Evolutionary conservation across 2,797 vertebrate genomes (phyloP).

Genomic region (Echeneis naucrates): DNA sequence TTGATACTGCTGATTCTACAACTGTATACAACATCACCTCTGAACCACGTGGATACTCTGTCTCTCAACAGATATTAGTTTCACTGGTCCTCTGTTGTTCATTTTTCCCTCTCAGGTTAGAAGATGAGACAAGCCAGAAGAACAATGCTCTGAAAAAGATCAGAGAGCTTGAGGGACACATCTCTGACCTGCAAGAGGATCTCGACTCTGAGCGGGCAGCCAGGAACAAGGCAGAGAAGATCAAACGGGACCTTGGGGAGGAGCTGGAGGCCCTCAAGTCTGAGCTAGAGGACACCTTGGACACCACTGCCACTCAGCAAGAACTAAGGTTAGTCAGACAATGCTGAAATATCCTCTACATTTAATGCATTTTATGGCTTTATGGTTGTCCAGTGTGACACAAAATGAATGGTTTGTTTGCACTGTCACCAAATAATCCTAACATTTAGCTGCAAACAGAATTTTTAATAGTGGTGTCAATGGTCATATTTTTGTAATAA

Average conservation of each 20-base stretch:
- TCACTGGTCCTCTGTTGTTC: not conserved
- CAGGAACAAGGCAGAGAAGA: constrained; percentile 95
- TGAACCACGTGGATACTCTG: not conserved
- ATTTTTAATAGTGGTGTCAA: not conserved
- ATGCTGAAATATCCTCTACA: not conserved
- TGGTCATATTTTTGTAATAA: not conserved
- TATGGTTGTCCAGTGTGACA: not conserved
- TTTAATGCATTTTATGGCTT: not conserved
- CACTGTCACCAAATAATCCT: not conserved
- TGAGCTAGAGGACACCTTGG: constrained; percentile 95
- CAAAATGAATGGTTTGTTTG: not conserved
- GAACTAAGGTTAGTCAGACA: constrained; percentile 89
- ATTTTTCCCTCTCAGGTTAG: constrained; percentile 83
- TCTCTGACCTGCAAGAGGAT: constrained; percentile 96
- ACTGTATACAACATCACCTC: not conserved
- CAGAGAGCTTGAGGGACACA: constrained; percentile 93
- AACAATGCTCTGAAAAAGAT: constrained; percentile 97
- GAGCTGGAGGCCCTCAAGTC: constrained; percentile 97
- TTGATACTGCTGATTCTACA: not conserved
- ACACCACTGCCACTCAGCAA: constrained; percentile 95
- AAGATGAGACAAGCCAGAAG: constrained; percentile 93
- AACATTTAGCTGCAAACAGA: not conserved
- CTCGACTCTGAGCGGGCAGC: constrained; percentile 92
- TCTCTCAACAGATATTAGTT: not conserved
- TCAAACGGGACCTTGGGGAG: constrained; percentile 94